A percentile compares a stretch with the other conserved stretches of the same genome.
Evolutionary conservation across 64 coral and sea anemone genomes (phyloP).

Genomic region (Dendrophyllia cribrosa): DNA sequence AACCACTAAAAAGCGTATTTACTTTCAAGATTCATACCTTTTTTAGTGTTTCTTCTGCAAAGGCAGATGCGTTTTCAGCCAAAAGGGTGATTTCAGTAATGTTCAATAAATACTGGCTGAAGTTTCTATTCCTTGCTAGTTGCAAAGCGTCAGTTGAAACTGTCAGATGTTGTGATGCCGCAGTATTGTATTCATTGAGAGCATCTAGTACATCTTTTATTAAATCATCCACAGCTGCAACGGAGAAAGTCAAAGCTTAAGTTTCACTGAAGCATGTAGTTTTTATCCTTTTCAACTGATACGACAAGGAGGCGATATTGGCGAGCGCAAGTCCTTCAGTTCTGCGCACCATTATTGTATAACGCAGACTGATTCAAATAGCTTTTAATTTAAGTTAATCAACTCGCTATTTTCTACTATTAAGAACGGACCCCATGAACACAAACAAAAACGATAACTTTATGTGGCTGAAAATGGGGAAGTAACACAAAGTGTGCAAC

Average conservation of each 20-base stretch:
- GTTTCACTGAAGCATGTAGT: background rate
- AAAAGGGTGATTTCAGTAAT: background rate
- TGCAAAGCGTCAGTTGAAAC: background rate
- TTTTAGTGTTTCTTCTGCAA: background rate
- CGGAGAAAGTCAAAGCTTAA: background rate
- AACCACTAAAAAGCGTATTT: background rate
- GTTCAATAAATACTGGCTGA: background rate
- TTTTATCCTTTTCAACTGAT: too few relatives aligned
- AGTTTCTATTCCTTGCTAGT: constrained; percentile 18
- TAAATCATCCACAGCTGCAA: constrained; percentile 4
- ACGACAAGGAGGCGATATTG: too few relatives aligned
- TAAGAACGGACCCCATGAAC: too few relatives aligned
- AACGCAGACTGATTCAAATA: too few relatives aligned
- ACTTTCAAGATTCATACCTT: background rate
- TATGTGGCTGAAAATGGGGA: too few relatives aligned
- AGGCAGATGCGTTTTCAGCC: constrained; percentile 16
- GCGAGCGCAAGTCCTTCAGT: too few relatives aligned
- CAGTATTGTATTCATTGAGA: background rate
- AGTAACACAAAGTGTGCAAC: too few relatives aligned
- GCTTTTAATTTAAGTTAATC: too few relatives aligned
- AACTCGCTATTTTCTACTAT: too few relatives aligned
- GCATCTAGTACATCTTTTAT: background rate
- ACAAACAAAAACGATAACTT: too few relatives aligned
- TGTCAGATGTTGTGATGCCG: background rate
- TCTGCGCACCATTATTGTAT: too few relatives aligned